phyloP scores from a whole-genome alignment of 2,888 invertebrate species.

The Stenichneumon culpator region DNA sequence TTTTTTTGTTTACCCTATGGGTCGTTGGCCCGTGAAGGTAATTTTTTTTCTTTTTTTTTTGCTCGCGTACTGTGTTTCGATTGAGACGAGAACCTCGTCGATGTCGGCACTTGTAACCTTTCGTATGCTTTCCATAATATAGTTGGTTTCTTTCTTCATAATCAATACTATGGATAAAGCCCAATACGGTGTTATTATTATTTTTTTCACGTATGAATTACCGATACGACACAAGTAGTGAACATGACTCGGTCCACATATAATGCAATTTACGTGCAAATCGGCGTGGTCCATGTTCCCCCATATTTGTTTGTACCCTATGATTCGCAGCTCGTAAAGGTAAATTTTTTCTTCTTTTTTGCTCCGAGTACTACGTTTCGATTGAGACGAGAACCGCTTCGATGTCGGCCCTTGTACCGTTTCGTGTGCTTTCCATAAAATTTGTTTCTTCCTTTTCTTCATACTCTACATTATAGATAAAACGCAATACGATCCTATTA shows the following conservation, averaged over 20 bases:
- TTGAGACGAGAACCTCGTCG: not conserved
- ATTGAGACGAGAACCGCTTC: not conserved
- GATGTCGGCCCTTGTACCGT: too few relatives aligned
- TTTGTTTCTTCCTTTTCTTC: too few relatives aligned
- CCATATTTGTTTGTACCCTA: not conserved
- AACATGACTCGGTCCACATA: too few relatives aligned
- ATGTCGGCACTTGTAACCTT: too few relatives aligned
- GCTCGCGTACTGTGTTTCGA: constrained; percentile 21
- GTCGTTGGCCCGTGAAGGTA: not conserved
- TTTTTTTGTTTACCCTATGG: not conserved
- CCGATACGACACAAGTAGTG: not conserved
- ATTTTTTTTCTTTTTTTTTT: not conserved
- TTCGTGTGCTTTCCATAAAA: not conserved
- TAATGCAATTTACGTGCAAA: not conserved
- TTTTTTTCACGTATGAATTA: not conserved
- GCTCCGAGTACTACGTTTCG: constrained; percentile 9
- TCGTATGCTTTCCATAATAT: not conserved
- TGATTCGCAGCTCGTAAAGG: not conserved
- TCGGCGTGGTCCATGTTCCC: not conserved
- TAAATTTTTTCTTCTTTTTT: not conserved
- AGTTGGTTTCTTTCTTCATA: too few relatives aligned
- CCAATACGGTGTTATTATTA: not conserved
- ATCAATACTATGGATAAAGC: not conserved
- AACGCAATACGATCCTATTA: not conserved
- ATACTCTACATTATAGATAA: not conserved